Conservation (phyloP, 92 coral and sea anemone species). For the Pocillopora meandrina region DNA sequence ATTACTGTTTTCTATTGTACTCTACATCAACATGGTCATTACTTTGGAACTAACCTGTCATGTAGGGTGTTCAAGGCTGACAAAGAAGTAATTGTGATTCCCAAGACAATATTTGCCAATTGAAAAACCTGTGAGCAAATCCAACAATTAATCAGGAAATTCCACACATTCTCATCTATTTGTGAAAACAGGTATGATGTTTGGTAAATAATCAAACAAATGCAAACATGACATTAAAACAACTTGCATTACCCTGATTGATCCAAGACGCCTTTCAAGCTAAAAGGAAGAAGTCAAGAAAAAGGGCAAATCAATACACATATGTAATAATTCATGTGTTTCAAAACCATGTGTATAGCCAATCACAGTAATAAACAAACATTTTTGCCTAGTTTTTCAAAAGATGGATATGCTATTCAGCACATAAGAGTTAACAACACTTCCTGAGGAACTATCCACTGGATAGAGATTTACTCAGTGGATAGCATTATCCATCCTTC, state of each 20-base stretch:
- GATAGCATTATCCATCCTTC: background rate
- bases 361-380: background rate
- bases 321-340: too few species aligned
- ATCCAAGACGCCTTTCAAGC: constrained; percentile 63
- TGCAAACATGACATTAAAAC: background rate
- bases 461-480: too few species aligned
- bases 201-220: background rate
- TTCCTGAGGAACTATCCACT: too few species aligned
- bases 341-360: background rate
- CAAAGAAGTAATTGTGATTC: constrained; percentile 29
- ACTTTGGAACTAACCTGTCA: constrained; percentile 52
- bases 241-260: constrained; percentile 39
- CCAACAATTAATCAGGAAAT: background rate
- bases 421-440: too few species aligned
- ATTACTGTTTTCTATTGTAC: too few species aligned
- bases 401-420: too few species aligned
- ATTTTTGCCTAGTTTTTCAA: too few species aligned
- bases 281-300: constrained; percentile 4
- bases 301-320: background rate
- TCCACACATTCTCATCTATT: background rate
- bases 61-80: constrained; percentile 42
- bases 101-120: constrained; percentile 16
- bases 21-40: too few species aligned
- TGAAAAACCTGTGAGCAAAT: constrained; percentile 62
- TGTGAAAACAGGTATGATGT: background rate